These are phyloP conservation scores for Luperina testacea DNA, from an alignment of 2,888 invertebrate species.

Conservation along the genomic window DNA sequence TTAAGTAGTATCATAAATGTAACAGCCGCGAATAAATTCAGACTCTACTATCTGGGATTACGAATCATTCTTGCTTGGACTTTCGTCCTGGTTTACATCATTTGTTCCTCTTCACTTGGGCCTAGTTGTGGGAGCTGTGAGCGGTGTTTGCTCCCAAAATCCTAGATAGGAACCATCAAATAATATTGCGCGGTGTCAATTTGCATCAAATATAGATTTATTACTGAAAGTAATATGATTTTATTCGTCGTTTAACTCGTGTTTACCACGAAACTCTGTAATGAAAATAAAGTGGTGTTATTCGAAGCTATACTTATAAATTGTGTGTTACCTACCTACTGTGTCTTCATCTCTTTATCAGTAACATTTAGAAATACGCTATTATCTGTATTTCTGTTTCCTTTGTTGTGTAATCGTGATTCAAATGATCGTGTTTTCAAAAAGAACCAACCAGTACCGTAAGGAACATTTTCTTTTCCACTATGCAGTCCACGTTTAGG, in stretches of 20 bases:
- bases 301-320: background rate
- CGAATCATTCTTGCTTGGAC: constrained; percentile 45
- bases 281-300: background rate
- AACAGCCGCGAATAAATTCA: constrained; percentile 40
- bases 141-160: constrained; percentile 52
- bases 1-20: constrained; percentile 50
- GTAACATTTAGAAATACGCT: background rate
- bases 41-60: constrained; percentile 38
- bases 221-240: constrained; percentile 32
- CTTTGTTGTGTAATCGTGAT: background rate
- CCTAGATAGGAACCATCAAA: constrained; percentile 50
- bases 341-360: background rate
- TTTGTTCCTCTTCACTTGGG: constrained; percentile 32
- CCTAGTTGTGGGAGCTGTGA: constrained; percentile 42
- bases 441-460: too few species aligned
- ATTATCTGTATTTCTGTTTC: background rate
- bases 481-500: too few species aligned
- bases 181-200: constrained; percentile 43
- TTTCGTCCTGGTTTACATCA: constrained; percentile 34
- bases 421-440: too few species aligned
- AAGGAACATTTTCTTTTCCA: background rate
- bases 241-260: constrained; percentile 18
- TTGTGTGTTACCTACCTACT: background rate
- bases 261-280: background rate
- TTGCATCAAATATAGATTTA: constrained; percentile 46